Conservation (phyloP, 1,140 invertebrate genomes). For the Drosophila littoralis region DNA sequence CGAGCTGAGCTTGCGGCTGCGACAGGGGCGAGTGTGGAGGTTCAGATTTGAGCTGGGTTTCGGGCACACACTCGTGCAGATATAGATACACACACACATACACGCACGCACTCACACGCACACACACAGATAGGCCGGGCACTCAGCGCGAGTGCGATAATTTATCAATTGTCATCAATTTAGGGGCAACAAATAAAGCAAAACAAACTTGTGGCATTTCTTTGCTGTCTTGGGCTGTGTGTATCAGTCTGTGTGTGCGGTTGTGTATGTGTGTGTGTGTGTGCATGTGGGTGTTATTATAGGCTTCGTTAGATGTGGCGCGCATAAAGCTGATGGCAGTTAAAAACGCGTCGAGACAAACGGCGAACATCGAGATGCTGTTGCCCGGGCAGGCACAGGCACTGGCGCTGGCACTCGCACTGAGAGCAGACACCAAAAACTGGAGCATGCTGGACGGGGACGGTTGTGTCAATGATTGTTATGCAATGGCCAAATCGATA, state of each 20-base stretch:
- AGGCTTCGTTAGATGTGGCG: constrained; percentile 48
- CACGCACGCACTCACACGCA: background rate
- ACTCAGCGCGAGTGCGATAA: constrained; percentile 54
- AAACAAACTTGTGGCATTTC: constrained; percentile 59
- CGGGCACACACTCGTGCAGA: background rate
- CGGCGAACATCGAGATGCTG: constrained; percentile 26
- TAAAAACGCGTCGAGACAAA: constrained; percentile 63
- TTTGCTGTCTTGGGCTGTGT: constrained; percentile 43
- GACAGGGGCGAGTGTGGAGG: too few species aligned
- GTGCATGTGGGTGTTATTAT: constrained; percentile 11
- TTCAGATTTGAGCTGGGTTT: too few species aligned
- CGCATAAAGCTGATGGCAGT: constrained; percentile 45
- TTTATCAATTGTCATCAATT: constrained; percentile 83
- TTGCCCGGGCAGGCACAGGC: constrained; percentile 8
- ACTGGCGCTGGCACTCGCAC: constrained; percentile 9
- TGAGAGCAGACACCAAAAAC: constrained; percentile 17
- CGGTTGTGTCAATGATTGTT: constrained; percentile 61
- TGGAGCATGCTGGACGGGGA: constrained; percentile 29
- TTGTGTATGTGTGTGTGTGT: constrained; percentile 8
- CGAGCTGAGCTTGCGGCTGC: too few species aligned
- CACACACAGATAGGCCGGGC: constrained; percentile 15
- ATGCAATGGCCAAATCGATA: constrained; percentile 73
- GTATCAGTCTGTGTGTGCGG: background rate
- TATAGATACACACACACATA: background rate
- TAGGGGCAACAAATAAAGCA: constrained; percentile 43